Evolutionary conservation across 2,888 invertebrate genomes (phyloP).

Genomic region (Endomychus coccineus): DNA sequence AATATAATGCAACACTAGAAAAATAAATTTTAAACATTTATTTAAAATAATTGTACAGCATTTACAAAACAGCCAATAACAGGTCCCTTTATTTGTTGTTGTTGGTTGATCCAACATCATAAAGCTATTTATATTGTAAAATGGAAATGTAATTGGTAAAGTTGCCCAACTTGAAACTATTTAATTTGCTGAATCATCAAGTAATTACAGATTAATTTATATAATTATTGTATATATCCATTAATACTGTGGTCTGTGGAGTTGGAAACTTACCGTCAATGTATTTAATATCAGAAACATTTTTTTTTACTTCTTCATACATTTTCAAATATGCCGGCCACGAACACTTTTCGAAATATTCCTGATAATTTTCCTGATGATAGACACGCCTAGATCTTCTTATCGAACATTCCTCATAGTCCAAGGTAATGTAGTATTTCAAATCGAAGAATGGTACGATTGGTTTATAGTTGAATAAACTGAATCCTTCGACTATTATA

Average conservation of each 20-base stretch:
- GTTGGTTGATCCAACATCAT: too few species aligned
- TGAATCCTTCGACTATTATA: constrained; percentile 70
- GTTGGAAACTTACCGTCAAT: not conserved
- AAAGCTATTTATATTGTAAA: too few species aligned
- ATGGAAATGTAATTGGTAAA: too few species aligned
- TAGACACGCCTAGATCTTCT: constrained; percentile 58
- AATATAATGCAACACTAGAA: too few species aligned
- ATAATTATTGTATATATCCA: not conserved
- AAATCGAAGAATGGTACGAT: constrained; percentile 59
- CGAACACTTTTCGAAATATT: constrained; percentile 82
- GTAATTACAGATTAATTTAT: too few species aligned
- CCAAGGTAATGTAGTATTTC: constrained; percentile 67
- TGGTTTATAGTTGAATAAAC: constrained; percentile 61
- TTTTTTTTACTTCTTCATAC: constrained; percentile 41
- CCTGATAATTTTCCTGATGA: constrained; percentile 72
- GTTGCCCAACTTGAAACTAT: too few species aligned
- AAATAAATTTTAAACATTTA: too few species aligned
- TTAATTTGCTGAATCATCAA: too few species aligned
- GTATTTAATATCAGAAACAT: constrained; percentile 1
- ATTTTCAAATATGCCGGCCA: constrained; percentile 79
- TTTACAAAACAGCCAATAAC: too few species aligned
- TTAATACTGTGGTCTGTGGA: not conserved
- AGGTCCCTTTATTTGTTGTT: too few species aligned
- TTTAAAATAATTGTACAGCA: too few species aligned
- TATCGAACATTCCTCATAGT: constrained; percentile 57